A percentile compares a stretch with the other conserved stretches of the same genome.
Conservation (phyloP, 1,140 invertebrate genomes). For the Aethina tumida region DNA sequence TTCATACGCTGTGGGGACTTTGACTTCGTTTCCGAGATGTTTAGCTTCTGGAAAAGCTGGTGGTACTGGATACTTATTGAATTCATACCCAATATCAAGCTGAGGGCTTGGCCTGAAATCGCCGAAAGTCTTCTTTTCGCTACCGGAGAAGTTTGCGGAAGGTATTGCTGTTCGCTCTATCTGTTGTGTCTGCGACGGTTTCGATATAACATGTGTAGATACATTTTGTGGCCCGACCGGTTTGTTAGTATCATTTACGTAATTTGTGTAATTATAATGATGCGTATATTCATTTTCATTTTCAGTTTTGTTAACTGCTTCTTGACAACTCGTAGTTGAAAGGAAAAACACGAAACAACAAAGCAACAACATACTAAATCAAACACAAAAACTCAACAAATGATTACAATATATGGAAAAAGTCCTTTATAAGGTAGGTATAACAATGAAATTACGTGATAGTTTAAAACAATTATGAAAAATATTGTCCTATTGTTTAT, state of each 20-base stretch:
- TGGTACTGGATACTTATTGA: conserved; percentile 27
- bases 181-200: conserved; percentile 1
- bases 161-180: not conserved
- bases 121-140: not conserved
- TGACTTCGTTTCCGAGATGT: conserved; percentile 3
- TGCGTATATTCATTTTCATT: not conserved
- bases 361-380: conserved; percentile 2
- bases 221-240: not conserved
- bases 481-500: conserved; percentile 5
- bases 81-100: conserved; percentile 23
- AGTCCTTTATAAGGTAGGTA: conserved; percentile 7
- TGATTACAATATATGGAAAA: not conserved
- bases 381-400: not conserved
- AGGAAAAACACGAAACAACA: conserved; percentile 4
- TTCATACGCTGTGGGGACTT: conserved; percentile 1
- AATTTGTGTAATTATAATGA: not conserved
- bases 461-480: not conserved
- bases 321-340: not conserved
- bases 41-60: conserved; percentile 21
- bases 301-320: not conserved
- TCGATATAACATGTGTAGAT: not conserved
- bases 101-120: conserved; percentile 6
- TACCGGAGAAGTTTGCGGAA: not conserved
- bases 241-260: not conserved
- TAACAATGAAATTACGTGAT: conserved; percentile 9